Conservation (phyloP, 1,140 invertebrate genomes). For the Brachionus manjavacas region DNA sequence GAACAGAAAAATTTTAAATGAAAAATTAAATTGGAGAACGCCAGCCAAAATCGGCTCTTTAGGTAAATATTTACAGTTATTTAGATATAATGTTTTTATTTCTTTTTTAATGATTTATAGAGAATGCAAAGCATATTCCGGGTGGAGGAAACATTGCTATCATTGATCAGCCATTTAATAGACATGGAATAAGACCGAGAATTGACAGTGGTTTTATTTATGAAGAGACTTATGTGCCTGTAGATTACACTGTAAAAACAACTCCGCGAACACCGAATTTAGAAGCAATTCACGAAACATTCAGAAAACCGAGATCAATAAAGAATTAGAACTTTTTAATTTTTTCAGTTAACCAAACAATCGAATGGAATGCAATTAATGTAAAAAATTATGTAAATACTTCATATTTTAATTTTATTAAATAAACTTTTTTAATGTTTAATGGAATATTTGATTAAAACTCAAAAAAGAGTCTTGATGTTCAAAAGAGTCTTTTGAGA, state of each 20-base stretch:
- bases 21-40: conserved; percentile 26
- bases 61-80: background rate
- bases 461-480: background rate
- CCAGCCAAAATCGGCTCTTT: conserved; percentile 29
- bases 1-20: conserved; percentile 32
- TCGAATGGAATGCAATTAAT: background rate
- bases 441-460: background rate
- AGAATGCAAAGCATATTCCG: conserved; percentile 10
- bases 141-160: conserved; percentile 29
- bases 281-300: background rate
- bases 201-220: conserved; percentile 40
- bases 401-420: background rate
- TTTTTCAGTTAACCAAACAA: background rate
- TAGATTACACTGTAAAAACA: background rate
- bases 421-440: background rate
- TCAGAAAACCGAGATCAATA: background rate
- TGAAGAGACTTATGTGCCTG: conserved; percentile 17
- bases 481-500: background rate
- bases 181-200: conserved; percentile 19
- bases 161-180: conserved; percentile 22
- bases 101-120: background rate
- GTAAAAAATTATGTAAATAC: conserved; percentile 9
- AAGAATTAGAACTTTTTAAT: conserved; percentile 6
- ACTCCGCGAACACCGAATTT: conserved; percentile 6
- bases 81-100: background rate